Conservation (phyloP, 2,113 vertebrate species). For the Holacanthus passer region DNA sequence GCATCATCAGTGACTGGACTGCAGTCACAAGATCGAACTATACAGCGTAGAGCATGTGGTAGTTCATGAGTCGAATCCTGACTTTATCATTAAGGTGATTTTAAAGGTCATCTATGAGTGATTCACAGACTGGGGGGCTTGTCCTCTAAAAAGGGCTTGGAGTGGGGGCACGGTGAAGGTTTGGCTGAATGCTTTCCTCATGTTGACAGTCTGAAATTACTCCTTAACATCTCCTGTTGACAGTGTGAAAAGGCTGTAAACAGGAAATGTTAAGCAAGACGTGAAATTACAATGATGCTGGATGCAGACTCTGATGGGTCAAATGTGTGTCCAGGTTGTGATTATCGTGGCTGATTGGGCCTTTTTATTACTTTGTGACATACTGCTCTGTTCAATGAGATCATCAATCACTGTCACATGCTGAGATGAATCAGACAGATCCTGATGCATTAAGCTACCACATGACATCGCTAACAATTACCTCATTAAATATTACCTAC, state of each 20-base stretch:
- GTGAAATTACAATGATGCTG: neutral
- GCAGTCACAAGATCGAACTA: neutral
- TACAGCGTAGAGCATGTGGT: neutral
- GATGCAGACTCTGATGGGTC: neutral
- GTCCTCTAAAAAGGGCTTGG: neutral
- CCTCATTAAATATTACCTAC: neutral
- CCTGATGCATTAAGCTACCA: neutral
- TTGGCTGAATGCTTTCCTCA: neutral
- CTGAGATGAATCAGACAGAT: too few species aligned
- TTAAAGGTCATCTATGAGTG: neutral
- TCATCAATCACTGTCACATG: neutral
- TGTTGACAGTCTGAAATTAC: too few species aligned
- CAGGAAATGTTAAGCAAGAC: neutral
- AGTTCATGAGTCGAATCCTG: neutral
- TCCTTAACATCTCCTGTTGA: too few species aligned
- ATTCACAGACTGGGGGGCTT: too few species aligned
- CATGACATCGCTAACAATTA: neutral
- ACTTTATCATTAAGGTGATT: neutral
- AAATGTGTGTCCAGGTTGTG: too few species aligned
- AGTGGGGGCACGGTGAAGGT: neutral
- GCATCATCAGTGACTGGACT: neutral
- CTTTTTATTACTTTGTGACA: neutral
- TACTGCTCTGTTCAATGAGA: neutral
- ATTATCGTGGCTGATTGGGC: too few species aligned
- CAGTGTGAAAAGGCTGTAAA: neutral